Evolutionary conservation across 2,888 invertebrate species (phyloP).

Genomic region (Lasioglossum calceatum): DNA sequence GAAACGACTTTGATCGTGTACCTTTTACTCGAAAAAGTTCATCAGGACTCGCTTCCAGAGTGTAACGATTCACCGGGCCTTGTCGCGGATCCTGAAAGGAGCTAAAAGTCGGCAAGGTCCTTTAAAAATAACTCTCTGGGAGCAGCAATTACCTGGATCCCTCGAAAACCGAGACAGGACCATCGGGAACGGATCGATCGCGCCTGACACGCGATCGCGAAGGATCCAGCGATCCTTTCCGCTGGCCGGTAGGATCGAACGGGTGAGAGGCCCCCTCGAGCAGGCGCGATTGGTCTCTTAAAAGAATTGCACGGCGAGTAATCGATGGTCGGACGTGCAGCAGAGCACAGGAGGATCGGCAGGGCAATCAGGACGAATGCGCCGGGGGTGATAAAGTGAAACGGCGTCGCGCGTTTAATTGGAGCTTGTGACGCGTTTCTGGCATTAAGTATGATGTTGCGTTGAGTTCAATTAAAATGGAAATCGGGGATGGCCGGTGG

Average conservation of each 20-base stretch:
- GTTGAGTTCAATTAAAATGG: slow-evolving; percentile 84
- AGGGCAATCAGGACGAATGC: slow-evolving; percentile 70
- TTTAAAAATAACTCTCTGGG: slow-evolving; percentile 7
- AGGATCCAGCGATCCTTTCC: not conserved
- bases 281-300: slow-evolving; percentile 7
- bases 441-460: slow-evolving; percentile 83
- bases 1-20: not conserved
- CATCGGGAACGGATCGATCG: slow-evolving; percentile 26
- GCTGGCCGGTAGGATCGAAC: not conserved
- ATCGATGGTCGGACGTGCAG: slow-evolving; percentile 62
- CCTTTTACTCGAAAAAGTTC: not conserved
- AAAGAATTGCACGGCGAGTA: slow-evolving; percentile 65
- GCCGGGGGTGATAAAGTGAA: slow-evolving; percentile 76
- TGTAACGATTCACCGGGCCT: not conserved
- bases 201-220: slow-evolving; percentile 59
- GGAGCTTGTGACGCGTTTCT: slow-evolving; percentile 80
- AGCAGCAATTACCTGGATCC: slow-evolving; percentile 1
- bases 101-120: not conserved
- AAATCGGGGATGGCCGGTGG: slow-evolving; percentile 78
- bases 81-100: not conserved
- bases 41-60: not conserved
- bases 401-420: slow-evolving; percentile 81
- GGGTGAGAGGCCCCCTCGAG: not conserved
- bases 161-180: slow-evolving; percentile 30
- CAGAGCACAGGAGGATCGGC: slow-evolving; percentile 54